phyloP scores from a whole-genome alignment of 2,888 invertebrate species.

The Ceriagrion tenellum region DNA sequence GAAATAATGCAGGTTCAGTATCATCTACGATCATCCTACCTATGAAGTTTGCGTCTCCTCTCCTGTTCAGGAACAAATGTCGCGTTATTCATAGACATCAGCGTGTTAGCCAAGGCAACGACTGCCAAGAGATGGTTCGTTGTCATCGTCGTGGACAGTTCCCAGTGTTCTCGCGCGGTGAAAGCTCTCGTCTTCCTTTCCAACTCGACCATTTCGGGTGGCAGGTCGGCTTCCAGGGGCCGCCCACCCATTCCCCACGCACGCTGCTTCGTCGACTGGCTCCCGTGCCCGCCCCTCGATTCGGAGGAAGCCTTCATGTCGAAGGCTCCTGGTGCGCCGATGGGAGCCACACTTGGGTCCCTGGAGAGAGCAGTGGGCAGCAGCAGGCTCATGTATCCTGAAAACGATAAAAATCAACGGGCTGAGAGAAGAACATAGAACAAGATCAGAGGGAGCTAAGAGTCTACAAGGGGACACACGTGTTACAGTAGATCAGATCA shows the following conservation, averaged over 20 bases:
- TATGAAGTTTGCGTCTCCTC: constrained; percentile 87
- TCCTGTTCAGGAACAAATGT: constrained; percentile 95
- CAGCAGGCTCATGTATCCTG: constrained; percentile 94
- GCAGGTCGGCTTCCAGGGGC: constrained; percentile 80
- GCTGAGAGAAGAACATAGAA: too few species aligned
- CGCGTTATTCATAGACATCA: constrained; percentile 98
- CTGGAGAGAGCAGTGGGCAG: constrained; percentile 87
- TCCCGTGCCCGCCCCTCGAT: constrained; percentile 33
- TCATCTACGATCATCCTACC: constrained; percentile 77
- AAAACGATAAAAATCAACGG: constrained; percentile 29
- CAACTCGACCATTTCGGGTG: constrained; percentile 86
- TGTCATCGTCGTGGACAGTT: constrained; percentile 95
- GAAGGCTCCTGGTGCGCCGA: constrained; percentile 77
- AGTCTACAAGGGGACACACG: too few species aligned
- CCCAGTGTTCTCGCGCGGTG: constrained; percentile 95
- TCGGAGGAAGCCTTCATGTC: constrained; percentile 75
- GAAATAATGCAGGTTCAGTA: not conserved
- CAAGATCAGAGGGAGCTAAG: too few species aligned
- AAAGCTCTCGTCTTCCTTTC: constrained; percentile 90
- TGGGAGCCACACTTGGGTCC: constrained; percentile 79
- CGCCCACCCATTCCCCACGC: constrained; percentile 72
- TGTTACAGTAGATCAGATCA: too few species aligned
- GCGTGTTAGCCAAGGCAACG: constrained; percentile 96
- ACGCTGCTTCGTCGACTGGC: constrained; percentile 70
- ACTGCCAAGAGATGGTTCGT: constrained; percentile 97